phyloP scores from a whole-genome alignment of 2,888 invertebrate species.

The Lasioglossum marginatum region DNA sequence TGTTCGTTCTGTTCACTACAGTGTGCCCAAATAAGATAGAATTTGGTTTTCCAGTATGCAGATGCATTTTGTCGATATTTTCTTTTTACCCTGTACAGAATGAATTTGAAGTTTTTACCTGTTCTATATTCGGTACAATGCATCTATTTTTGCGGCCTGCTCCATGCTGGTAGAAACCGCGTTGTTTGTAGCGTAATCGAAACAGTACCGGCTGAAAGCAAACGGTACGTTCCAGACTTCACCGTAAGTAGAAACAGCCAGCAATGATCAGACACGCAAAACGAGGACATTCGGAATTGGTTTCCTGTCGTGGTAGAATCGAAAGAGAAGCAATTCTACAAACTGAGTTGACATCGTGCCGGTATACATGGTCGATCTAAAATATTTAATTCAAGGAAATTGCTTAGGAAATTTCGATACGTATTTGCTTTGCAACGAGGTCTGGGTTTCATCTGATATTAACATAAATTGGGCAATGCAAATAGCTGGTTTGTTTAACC shows the following conservation, averaged over 20 bases:
- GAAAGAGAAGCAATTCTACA: background rate
- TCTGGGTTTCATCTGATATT: background rate
- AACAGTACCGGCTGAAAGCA: background rate
- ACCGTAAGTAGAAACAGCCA: background rate
- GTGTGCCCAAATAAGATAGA: no score
- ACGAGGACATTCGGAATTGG: background rate
- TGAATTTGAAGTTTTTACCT: background rate
- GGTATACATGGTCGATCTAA: background rate
- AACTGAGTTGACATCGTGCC: background rate
- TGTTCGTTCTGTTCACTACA: no score
- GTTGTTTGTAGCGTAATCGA: background rate
- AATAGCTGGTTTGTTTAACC: background rate
- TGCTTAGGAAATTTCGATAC: background rate
- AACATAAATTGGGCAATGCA: background rate
- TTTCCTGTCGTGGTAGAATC: background rate
- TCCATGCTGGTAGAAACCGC: background rate
- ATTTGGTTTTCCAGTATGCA: no score
- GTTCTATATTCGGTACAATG: background rate
- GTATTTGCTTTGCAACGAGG: background rate
- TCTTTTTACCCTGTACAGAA: no score
- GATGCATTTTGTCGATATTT: no score
- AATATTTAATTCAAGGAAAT: background rate
- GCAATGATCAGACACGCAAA: background rate
- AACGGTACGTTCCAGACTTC: background rate
- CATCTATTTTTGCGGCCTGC: fast-evolving